Evolutionary conservation across 1,140 invertebrate species (phyloP), one percentile per base, ranked within the genome.

Genomic region (Temnothorax longispinosus): DNA sequence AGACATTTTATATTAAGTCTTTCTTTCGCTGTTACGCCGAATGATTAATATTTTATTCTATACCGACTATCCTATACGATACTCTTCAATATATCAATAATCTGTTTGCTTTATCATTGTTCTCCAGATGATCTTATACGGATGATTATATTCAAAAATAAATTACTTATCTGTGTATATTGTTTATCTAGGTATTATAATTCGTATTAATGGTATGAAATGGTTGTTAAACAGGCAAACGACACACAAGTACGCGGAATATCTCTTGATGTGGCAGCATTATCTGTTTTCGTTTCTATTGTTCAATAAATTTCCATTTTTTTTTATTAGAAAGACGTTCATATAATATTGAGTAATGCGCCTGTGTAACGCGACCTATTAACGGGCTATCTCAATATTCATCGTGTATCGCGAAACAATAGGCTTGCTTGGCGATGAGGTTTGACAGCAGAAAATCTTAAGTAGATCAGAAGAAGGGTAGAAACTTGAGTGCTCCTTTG

Each of bases 11-110:
- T 38, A 81, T 89, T 81, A 47, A 52, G 27, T 65, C 58, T 44
- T 62, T 50, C 32, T 44, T 52, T 50, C 21, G 27, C 6, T n/a
- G 44, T n/a, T 21, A 52, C 21, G 72, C 11, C n/a, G 47, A 81
- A 58, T 81, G 52, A 67, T 86, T 56, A 47, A 86, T 86, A 85
- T 85, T 81, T 86, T 80, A 27, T 44, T 35, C 13, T 13, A 27
- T 56, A 27, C 15, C 32, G 21, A 64, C n/a, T 21, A 21, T 21
- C 21, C 21, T 21, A 21, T 65, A 52, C n/a, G 44, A 64, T 78
- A 32, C 18, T 44, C 50, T 27, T 72, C 50, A n/a, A 71, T 69
- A 27, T 5, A 21, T 10, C 27, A 21, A 50, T 56, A 21, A 50
- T 56, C 35, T 27, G 3, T 41, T 58, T 47, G 18, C 32, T 52